Percentiles rank a stretch among this genome's conserved stretches.
Conservation (phyloP, 1,140 invertebrate species). For the Drosophila nasuta region DNA sequence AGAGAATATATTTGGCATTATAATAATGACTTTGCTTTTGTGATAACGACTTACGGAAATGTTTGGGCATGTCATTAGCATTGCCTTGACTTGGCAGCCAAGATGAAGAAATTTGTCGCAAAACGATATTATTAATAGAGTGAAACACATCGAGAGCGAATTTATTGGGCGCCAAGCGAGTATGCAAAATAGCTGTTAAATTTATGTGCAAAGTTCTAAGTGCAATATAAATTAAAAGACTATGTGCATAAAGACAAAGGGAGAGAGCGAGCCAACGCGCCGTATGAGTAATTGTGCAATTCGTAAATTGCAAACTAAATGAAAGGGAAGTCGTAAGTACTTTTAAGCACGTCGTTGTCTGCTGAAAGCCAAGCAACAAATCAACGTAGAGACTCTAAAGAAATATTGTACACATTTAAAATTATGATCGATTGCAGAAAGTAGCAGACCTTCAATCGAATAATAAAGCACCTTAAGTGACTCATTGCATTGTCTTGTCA, state of each 20-base stretch:
- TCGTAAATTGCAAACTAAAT: conserved; percentile 7
- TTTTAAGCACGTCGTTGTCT: neutral
- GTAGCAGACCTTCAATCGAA: too few species aligned
- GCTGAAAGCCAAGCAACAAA: neutral
- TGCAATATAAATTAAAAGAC: conserved; percentile 75
- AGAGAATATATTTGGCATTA: conserved; percentile 56
- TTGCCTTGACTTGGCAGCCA: conserved; percentile 28
- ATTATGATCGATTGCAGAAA: neutral
- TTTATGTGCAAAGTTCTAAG: conserved; percentile 75
- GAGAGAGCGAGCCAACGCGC: conserved; percentile 21
- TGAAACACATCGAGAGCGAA: conserved; percentile 36
- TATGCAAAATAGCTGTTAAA: conserved; percentile 67
- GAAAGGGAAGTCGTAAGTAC: neutral
- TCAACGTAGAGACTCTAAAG: neutral
- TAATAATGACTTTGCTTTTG: conserved; percentile 84
- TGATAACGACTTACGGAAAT: conserved; percentile 84
- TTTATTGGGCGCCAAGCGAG: conserved; percentile 62
- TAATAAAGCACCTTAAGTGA: neutral
- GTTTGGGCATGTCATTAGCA: conserved; percentile 82
- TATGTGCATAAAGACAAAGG: conserved; percentile 36
- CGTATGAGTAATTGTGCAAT: conserved; percentile 52
- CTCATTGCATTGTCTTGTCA: conserved; percentile 4
- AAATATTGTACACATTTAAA: too few species aligned
- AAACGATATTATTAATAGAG: conserved; percentile 72
- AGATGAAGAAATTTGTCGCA: conserved; percentile 66